Base-by-base conservation (phyloP, 2,797 vertebrate species). In the Typhlichthys subterraneus region DNA sequence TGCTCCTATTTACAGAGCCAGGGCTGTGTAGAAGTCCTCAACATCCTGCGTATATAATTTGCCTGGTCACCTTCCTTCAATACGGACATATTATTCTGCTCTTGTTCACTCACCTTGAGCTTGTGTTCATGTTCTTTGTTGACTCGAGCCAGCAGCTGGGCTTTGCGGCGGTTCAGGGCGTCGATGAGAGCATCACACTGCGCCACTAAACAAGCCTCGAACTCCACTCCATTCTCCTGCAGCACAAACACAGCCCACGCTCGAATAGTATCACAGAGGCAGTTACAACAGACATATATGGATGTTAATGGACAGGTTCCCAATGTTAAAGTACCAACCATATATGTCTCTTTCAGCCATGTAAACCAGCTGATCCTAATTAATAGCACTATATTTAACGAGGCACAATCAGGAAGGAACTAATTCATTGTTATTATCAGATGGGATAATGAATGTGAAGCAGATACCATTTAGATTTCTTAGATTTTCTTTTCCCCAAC, bases 121-220 rank as follows among this genome's bases (percentile, higher is more conserved):
- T 99, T 99, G 90, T 99, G 96, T 14, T 99, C 98, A 0, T 98
- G 97, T 66, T 99, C 98, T 79, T 98, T 99, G 90, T 95, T 99
- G 60, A 99, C 96, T 0, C 96, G 91, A 7, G 95, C 82, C 59
- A 99, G 91, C 78, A 99, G 93, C 89, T 98, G 98, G 45, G 95
- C 96, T 87, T 98, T 99, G 73, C 97, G 93, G 50, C 98, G 91
- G 89, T 98, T 99, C 71, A 99, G 92, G 53, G 98, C 97, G 0
- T 99, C 98, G 0, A 99, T 98, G 75, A 99, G 94, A 42, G 97
- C 98, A 0, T 99, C 98, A n/a, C 98, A 99, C 80, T 99, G 97
- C 3, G 97, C 97, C 59, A 99, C 97, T 84, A 99, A 82, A 74
- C 97, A 99, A 31, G 97, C 97, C 79, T 99, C 97, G 0, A 99